These are phyloP conservation scores for Microcebus tavaratra DNA, from an alignment of 2,113 vertebrate genomes.

Conservation along the genomic window DNA sequence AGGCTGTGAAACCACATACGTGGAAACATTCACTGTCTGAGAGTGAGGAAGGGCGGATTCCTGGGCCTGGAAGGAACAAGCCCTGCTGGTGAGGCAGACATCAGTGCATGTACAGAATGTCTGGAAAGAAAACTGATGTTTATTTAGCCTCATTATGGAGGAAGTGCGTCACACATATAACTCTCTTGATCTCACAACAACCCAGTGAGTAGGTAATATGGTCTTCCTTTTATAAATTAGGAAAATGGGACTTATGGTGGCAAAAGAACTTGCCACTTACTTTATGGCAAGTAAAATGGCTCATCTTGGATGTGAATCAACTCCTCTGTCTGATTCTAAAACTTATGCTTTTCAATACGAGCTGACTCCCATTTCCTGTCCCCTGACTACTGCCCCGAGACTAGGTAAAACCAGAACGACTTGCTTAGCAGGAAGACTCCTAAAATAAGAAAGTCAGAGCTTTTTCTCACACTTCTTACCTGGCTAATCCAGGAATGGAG, in stretches of 20 bases:
- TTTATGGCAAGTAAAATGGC: neutral
- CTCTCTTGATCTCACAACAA: neutral
- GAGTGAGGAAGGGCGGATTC: neutral
- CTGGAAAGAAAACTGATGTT: neutral
- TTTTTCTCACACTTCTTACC: neutral
- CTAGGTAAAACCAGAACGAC: neutral
- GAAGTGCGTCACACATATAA: neutral
- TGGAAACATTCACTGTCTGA: neutral
- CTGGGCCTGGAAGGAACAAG: neutral
- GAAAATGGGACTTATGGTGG: neutral
- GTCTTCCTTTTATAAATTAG: neutral
- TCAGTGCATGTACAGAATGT: neutral
- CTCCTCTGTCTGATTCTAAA: neutral
- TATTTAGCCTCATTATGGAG: neutral
- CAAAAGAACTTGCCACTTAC: neutral
- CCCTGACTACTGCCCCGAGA: neutral
- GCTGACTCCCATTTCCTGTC: neutral
- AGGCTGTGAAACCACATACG: neutral
- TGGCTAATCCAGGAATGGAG: neutral
- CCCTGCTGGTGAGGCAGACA: neutral
- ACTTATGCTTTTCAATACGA: neutral
- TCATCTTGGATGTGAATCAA: neutral
- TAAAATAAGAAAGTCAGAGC: neutral
- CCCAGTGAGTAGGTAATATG: rapidly evolving
- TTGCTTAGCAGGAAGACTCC: neutral